Percentiles rank a stretch among this genome's conserved stretches.
These are phyloP conservation scores for Nansenia antarctica DNA, from an alignment of 2,113 vertebrate genomes.

Conservation along the genomic window DNA sequence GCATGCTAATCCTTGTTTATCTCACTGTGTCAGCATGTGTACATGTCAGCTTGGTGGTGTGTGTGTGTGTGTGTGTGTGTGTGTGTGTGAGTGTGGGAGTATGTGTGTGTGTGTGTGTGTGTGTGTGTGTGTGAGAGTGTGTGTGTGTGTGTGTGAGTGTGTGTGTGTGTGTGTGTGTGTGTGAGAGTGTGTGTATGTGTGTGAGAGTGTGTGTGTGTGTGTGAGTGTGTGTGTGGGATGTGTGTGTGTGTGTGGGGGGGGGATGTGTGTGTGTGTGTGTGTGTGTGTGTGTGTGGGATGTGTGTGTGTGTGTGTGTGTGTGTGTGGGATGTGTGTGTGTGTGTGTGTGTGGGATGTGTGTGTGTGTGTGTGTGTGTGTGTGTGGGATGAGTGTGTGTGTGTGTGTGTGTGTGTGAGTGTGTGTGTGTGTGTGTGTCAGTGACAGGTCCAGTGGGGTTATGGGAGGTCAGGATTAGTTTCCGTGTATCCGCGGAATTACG, in stretches of 20 bases:
- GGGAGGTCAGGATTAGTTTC: conserved; percentile 2
- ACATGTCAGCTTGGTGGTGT: too few species aligned
- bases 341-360: not conserved
- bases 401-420: too few species aligned
- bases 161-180: not conserved
- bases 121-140: not conserved
- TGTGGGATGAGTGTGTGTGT: not conserved
- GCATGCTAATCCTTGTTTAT: too few species aligned
- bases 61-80: not conserved
- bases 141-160: not conserved
- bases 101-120: not conserved
- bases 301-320: not conserved
- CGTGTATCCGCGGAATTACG: conserved; percentile 22
- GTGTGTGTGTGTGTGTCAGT: not conserved
- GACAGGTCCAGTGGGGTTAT: not conserved
- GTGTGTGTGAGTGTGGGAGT: not conserved
- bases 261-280: not conserved
- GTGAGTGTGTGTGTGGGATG: not conserved
- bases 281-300: not conserved
- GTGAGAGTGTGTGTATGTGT: not conserved
- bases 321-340: not conserved
- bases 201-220: not conserved
- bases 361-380: not conserved
- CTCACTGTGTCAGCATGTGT: too few species aligned
- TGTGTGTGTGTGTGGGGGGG: too few species aligned